Conservation (phyloP, 2,113 vertebrate genomes). For the Desmodus rotundus region DNA sequence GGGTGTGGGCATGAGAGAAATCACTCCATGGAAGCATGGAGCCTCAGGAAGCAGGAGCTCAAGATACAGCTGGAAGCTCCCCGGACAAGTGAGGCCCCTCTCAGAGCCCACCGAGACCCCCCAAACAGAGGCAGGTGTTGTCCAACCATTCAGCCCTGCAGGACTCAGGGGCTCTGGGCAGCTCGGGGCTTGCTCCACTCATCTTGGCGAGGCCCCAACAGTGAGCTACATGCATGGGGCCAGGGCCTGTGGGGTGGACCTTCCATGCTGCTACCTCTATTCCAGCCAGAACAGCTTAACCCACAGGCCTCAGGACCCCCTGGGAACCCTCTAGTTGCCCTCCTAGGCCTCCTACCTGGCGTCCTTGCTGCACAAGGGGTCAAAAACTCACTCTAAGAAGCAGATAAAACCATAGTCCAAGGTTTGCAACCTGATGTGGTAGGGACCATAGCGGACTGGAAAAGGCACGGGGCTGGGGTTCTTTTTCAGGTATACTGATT, state of each 20-base stretch:
- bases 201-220: neutral
- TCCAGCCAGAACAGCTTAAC: neutral
- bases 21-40: neutral
- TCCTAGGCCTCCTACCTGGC: neutral
- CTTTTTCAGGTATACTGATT: neutral
- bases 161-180: neutral
- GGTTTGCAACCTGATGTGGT: neutral
- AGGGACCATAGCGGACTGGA: rapidly evolving
- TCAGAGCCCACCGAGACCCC: neutral
- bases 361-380: neutral
- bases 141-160: neutral
- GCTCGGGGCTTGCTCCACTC: neutral
- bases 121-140: neutral
- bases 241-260: neutral
- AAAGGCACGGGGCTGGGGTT: neutral
- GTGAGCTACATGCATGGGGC: neutral
- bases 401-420: neutral
- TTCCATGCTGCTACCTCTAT: neutral
- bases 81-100: neutral
- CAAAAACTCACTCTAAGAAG: neutral
- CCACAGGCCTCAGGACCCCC: neutral
- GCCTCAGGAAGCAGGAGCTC: neutral
- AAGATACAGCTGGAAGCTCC: neutral
- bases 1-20: neutral
- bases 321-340: neutral